These are phyloP conservation scores for Epizoanthus illoricatus DNA, from an alignment of 92 coral and sea anemone species.

Conservation along the genomic window DNA sequence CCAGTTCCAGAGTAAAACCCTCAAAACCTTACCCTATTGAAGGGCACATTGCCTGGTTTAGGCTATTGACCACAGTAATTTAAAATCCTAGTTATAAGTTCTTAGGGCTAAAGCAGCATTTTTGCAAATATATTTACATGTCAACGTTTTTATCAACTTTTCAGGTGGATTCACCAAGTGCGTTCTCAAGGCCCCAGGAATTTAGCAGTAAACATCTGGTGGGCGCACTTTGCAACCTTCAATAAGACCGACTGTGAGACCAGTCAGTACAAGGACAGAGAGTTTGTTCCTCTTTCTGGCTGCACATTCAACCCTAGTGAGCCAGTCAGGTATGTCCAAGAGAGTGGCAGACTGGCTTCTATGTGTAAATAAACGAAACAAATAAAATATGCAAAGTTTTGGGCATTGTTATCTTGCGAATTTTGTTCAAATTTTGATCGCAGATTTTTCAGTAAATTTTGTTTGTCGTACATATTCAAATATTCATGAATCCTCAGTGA, in stretches of 20 bases:
- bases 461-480: too few relatives aligned
- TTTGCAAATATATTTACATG: not conserved
- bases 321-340: conserved; percentile 51
- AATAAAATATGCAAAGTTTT: not conserved
- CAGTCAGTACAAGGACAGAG: conserved; percentile 72
- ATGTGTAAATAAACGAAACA: not conserved
- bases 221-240: conserved; percentile 77
- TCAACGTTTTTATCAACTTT: not conserved
- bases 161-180: conserved; percentile 96
- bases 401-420: not conserved
- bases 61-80: too few relatives aligned
- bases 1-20: too few relatives aligned
- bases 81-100: too few relatives aligned
- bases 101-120: too few relatives aligned
- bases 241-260: conserved; percentile 80
- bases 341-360: not conserved
- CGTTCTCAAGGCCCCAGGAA: conserved; percentile 88
- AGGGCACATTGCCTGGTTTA: too few relatives aligned
- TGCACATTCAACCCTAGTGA: conserved; percentile 71
- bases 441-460: too few relatives aligned
- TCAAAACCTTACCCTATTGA: too few relatives aligned
- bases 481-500: too few relatives aligned
- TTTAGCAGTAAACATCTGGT: conserved; percentile 96
- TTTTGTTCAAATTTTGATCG: too few relatives aligned
- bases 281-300: conserved; percentile 63